A percentile compares a stretch with the other conserved stretches of the same genome.
Evolutionary conservation across 2,888 invertebrate genomes (phyloP).

Genomic region (Rhamphomyia laevipes): DNA sequence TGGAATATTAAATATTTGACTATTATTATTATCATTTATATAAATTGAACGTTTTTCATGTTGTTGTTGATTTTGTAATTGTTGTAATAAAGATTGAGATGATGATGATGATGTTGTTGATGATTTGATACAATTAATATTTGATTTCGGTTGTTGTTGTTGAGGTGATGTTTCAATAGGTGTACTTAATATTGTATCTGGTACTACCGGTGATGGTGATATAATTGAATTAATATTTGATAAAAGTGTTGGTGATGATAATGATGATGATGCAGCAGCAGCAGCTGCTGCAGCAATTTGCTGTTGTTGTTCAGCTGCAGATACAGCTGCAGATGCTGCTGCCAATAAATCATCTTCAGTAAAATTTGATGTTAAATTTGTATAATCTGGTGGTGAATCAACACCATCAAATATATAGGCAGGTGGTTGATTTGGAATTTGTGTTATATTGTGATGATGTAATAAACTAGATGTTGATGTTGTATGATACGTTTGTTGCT

Average conservation of each 20-base stretch:
- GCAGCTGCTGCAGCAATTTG: background rate
- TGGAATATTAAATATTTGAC: constrained; percentile 4
- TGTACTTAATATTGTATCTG: constrained; percentile 32
- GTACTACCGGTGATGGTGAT: constrained; percentile 35
- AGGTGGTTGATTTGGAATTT: constrained; percentile 35
- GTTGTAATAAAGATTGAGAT: background rate
- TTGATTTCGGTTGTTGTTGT: background rate
- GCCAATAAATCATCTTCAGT: constrained; percentile 11
- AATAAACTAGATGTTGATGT: constrained; percentile 23
- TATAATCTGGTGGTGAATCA: constrained; percentile 29
- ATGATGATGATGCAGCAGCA: constrained; percentile 19
- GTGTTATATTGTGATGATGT: constrained; percentile 29
- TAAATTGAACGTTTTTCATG: constrained; percentile 13
- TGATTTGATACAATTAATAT: constrained; percentile 13
- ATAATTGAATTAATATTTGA: constrained; percentile 37
- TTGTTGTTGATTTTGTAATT: constrained; percentile 12
- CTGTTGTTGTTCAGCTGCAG: constrained; percentile 13
- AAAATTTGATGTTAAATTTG: constrained; percentile 8
- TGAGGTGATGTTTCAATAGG: constrained; percentile 23
- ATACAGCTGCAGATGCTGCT: constrained; percentile 11
- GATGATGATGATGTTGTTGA: constrained; percentile 11
- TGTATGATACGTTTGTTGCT: constrained; percentile 4
- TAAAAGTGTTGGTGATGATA: constrained; percentile 27
- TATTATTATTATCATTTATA: constrained; percentile 12
- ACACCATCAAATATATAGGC: constrained; percentile 35